phyloP scores from a whole-genome alignment of 2,888 invertebrate species.

The Caenorhabditis sulstoni region DNA sequence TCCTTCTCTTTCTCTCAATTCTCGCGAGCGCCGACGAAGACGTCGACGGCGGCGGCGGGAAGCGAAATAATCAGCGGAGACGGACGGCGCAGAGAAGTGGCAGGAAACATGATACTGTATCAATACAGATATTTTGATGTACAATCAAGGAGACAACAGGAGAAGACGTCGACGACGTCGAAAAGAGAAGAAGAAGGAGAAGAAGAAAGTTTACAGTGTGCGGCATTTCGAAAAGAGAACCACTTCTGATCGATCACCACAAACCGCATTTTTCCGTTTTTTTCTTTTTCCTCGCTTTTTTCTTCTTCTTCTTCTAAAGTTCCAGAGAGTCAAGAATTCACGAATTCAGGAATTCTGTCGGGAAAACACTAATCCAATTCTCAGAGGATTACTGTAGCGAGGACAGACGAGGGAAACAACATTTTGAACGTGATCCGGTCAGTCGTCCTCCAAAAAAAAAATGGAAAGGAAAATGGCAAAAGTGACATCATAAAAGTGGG shows the following conservation, averaged over 20 bases:
- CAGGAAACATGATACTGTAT: slow-evolving; percentile 41
- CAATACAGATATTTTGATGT: slow-evolving; percentile 43
- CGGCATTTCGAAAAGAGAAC: slow-evolving; percentile 7
- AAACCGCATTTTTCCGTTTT: background rate
- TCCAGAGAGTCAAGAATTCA: background rate
- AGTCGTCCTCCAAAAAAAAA: slow-evolving; percentile 7
- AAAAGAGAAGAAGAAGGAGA: background rate
- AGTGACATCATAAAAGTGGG: slow-evolving; percentile 39
- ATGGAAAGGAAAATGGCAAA: slow-evolving; percentile 12
- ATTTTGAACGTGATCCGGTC: slow-evolving; percentile 42
- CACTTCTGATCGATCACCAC: slow-evolving; percentile 3
- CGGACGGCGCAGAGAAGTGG: slow-evolving; percentile 3
- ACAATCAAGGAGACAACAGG: slow-evolving; percentile 33
- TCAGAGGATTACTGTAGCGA: slow-evolving; percentile 2
- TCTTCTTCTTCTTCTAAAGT: too few species aligned
- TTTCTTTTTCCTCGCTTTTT: too few species aligned
- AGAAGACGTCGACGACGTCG: background rate
- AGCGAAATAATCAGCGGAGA: background rate
- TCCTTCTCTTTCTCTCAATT: too few species aligned
- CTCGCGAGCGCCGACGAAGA: background rate
- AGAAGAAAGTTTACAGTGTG: background rate
- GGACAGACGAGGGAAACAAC: slow-evolving; percentile 22
- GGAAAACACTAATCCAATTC: background rate
- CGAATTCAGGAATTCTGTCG: background rate
- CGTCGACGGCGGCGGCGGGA: background rate